Evolutionary conservation across 2,113 vertebrate species (phyloP), one percentile per base, ranked within the genome.

Genomic region (Lophura nycthemera): DNA sequence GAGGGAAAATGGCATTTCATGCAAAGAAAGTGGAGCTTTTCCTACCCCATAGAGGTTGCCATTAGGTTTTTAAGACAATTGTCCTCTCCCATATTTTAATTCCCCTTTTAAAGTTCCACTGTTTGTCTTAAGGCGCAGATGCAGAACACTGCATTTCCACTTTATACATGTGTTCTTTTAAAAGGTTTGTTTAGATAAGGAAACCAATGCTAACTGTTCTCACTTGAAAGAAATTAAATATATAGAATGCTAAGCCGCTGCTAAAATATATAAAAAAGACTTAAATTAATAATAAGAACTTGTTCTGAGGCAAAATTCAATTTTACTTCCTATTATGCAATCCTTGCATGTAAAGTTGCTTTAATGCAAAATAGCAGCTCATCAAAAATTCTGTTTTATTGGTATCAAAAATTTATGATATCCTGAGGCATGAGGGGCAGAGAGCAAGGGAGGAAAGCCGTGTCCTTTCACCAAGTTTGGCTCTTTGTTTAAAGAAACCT

Each of bases 281-380:
- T 97, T 97, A 96, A 97, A 97, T 98, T 97, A 98, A 97, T 97
- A 94, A 97, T 97, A 96, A 97, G 96, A 92, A 92, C 90, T 97
- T 97, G 96, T 98, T 98, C 95, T 19, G 47, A 96, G 97, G 97
- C 97, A 96, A 95, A 97, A 94, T 95, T 97, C 86, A 86, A 96
- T 97, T 97, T 97, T 97, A 93, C 89, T 95, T 95, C 96, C 96
- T 93, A 97, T 92, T 97, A 95, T 96, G 96, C 95, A 86, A 97
- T 97, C 96, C 96, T 97, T 97, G 96, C 93, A 92, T 97, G 96
- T 96, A 96, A 97, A 97, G 96, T 95, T 97, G 90, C 93, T 97
- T 98, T 97, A 94, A 97, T 97, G 95, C 96, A 92, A 97, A 97
- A 96, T 80, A 90, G 90, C 94, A 97, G 94, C 87, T 86, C 94